Evolutionary conservation across 37 sponge, comb jelly and placozoan genomes (phyloP).

Genomic region (Aplysina aerophoba): DNA sequence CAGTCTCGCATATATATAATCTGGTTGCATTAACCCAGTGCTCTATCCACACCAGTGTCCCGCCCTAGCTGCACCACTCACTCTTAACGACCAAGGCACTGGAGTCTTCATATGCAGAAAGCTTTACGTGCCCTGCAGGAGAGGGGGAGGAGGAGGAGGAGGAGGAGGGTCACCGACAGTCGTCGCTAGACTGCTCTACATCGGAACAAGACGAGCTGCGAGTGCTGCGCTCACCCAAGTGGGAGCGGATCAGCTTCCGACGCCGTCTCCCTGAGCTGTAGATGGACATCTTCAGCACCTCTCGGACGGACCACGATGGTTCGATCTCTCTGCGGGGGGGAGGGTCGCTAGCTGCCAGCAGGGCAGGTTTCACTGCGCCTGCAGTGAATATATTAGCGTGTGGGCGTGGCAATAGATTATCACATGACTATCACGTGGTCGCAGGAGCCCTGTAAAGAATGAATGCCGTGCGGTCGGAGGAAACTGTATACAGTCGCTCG

Average conservation of each 20-base stretch:
- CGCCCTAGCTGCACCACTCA: conserved; percentile 14
- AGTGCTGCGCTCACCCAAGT: conserved; percentile 33
- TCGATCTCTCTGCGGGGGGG: conserved; percentile 3
- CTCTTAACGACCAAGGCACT: conserved; percentile 70
- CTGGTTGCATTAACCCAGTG: too few relatives aligned
- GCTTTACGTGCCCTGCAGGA: conserved; percentile 72
- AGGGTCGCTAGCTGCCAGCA: background rate
- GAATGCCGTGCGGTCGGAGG: conserved; percentile 11
- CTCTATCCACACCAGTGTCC: too few relatives aligned
- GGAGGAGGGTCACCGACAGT: background rate
- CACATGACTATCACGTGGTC: background rate
- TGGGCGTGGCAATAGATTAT: background rate
- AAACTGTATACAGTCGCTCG: background rate
- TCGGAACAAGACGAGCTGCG: background rate
- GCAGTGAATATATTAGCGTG: conserved; percentile 7
- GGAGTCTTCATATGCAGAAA: conserved; percentile 66
- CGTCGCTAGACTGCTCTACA: background rate
- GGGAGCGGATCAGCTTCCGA: conserved; percentile 30
- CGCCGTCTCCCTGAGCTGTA: conserved; percentile 51
- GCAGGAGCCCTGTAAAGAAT: background rate
- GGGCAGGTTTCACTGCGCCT: background rate
- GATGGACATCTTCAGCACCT: conserved; percentile 49
- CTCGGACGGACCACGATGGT: background rate
- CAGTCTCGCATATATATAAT: too few relatives aligned
- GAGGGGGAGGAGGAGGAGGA: background rate